Evolutionary conservation across 1,140 invertebrate genomes (phyloP).

Genomic region (Rhyacophila brunnea): DNA sequence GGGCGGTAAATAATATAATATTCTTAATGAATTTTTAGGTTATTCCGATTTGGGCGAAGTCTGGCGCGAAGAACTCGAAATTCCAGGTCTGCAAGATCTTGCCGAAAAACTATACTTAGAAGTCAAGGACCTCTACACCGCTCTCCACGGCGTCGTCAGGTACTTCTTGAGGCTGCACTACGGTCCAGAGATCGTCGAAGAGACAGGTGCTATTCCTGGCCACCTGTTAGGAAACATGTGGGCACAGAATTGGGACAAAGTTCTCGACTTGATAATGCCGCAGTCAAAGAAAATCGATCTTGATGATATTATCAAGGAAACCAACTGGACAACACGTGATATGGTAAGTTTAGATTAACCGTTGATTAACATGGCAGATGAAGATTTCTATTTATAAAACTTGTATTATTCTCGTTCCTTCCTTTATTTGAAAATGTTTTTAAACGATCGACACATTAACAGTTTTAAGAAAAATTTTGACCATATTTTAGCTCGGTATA

Average conservation of each 20-base stretch:
- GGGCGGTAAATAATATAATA: too few species aligned
- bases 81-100: constrained; percentile 51
- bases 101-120: constrained; percentile 57
- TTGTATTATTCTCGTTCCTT: too few species aligned
- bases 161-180: constrained; percentile 43
- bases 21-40: too few species aligned
- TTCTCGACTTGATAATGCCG: constrained; percentile 52
- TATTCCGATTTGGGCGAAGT: constrained; percentile 60
- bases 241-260: constrained; percentile 60
- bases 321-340: constrained; percentile 59
- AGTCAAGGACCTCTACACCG: constrained; percentile 63
- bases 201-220: constrained; percentile 62
- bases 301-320: constrained; percentile 48
- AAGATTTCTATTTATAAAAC: constrained; percentile 2
- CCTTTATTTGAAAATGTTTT: too few species aligned
- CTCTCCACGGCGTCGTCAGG: constrained; percentile 67
- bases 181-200: constrained; percentile 36
- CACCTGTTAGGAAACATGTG: constrained; percentile 66
- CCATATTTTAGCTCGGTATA: too few species aligned
- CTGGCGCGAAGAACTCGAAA: constrained; percentile 63
- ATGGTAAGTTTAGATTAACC: constrained; percentile 56
- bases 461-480: too few species aligned
- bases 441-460: too few species aligned
- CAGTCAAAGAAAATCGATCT: constrained; percentile 46
- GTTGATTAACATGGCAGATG: neutral